These are phyloP conservation scores for Perccottus glenii DNA, from an alignment of 2,113 vertebrate genomes.

Conservation along the genomic window DNA sequence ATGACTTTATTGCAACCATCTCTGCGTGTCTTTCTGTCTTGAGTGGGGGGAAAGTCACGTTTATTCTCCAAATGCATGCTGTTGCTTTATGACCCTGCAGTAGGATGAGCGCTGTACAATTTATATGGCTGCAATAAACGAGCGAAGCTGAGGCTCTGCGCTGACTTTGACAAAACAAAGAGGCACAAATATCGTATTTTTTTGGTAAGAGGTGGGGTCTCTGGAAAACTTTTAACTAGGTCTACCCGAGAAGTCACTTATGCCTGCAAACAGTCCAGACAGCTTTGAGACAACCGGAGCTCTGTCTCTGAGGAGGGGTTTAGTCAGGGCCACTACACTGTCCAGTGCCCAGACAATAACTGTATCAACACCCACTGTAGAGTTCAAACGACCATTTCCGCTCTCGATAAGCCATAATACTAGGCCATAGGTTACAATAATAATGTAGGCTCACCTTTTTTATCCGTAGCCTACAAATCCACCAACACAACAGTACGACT, in stretches of 20 bases:
- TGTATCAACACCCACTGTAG: too few species aligned
- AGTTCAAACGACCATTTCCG: too few species aligned
- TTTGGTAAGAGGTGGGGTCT: constrained; percentile 11
- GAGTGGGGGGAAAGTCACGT: constrained; percentile 72
- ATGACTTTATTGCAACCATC: constrained; percentile 63
- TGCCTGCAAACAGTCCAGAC: too few species aligned
- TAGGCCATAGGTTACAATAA: too few species aligned
- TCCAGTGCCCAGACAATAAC: too few species aligned
- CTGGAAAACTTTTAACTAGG: background rate
- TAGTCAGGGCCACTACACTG: too few species aligned
- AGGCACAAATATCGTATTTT: constrained; percentile 38
- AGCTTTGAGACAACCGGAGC: too few species aligned
- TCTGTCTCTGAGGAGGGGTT: too few species aligned
- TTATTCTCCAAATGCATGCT: constrained; percentile 77
- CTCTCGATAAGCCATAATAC: too few species aligned
- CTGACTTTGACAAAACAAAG: constrained; percentile 68
- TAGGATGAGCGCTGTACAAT: constrained; percentile 40
- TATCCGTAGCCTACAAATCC: too few species aligned
- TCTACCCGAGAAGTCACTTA: background rate
- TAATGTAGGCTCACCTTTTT: too few species aligned
- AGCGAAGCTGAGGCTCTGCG: constrained; percentile 40
- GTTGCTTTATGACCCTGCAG: constrained; percentile 76
- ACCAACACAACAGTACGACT: too few species aligned
- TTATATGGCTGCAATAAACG: constrained; percentile 68
- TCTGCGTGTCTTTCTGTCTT: constrained; percentile 31